A percentile compares a stretch with the other conserved stretches of the same genome.
These are phyloP conservation scores for Anas platyrhynchos DNA, from an alignment of 2,113 vertebrate genomes.

Conservation along the genomic window DNA sequence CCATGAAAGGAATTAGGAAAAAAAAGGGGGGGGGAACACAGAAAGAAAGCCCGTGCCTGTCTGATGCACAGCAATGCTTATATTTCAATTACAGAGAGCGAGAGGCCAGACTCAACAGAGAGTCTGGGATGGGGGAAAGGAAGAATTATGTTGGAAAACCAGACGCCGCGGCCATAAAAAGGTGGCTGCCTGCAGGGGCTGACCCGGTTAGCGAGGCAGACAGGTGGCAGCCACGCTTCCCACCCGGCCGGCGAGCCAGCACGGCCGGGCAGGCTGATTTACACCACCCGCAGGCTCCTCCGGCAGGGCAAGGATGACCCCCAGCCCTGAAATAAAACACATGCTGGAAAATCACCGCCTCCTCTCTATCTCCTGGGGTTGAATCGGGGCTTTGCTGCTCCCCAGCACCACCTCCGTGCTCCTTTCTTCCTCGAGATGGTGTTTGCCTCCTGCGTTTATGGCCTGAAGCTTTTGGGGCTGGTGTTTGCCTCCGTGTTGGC, in stretches of 20 bases:
- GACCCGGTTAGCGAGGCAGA: conserved; percentile 30
- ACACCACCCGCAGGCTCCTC: not conserved
- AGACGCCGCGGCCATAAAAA: conserved; percentile 64
- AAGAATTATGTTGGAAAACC: conserved; percentile 67
- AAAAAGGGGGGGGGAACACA: not conserved
- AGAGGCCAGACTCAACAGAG: conserved; percentile 37
- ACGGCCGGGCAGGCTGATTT: fast-evolving
- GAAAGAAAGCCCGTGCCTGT: not conserved
- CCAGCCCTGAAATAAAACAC: not conserved
- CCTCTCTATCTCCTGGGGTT: not conserved
- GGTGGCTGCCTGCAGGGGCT: conserved; percentile 24
- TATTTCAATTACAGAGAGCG: conserved; percentile 15
- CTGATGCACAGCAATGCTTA: conserved; percentile 6
- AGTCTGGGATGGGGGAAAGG: conserved; percentile 18
- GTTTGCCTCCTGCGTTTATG: not conserved
- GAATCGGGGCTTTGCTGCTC: not conserved
- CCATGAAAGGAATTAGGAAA: conserved; percentile 22
- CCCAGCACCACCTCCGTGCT: not conserved
- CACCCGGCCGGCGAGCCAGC: fast-evolving
- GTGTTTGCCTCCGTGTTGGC: not conserved
- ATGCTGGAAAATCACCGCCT: too few species aligned
- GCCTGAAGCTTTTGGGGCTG: not conserved
- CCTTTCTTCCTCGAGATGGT: not conserved
- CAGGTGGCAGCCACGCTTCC: not conserved
- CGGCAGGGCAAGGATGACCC: not conserved